Base-by-base conservation (phyloP, 2,113 vertebrate species). In the Podarcis raffonei region DNA sequence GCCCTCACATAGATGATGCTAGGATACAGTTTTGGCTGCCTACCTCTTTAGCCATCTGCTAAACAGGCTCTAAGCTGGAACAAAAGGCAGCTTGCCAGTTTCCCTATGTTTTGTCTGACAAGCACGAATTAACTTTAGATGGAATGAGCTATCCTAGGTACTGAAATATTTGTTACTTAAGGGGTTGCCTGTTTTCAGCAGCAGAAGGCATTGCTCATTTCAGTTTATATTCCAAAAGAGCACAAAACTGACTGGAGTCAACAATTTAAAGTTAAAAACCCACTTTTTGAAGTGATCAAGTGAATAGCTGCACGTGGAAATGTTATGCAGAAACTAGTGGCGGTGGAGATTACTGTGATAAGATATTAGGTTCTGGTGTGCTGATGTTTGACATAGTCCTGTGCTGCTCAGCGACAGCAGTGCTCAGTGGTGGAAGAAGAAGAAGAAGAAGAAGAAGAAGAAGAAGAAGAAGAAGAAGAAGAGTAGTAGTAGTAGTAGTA, bases 21-120 rank as follows among this genome's bases (percentile, higher is more conserved):
- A n/a, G 22, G 78, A 15, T 89, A 59, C 57, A 48, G 16, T 22
- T 84, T 94, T 94, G 88, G 91, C 92, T 91, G 85, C 84, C 59
- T 83, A 37, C 5, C 25, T 32, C 39, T 32, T 0, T 84, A 93
- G 84, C 90, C 92, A 95, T 94, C 93, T 94, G 94, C 75, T 86
- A 86, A 88, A 85, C 81, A 94, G 92, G 88, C 89, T 88, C 89
- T 89, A 23, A 88, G 90, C 89, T 82, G 62, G 86, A 87, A 39
- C 90, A 81, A 59, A 65, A 0, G 20, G 71, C 2, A 0, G 39
- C 71, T 57, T 39, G 84, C 75, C 92, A 87, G 68, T 23, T 42
- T 48, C 78, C 37, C 68, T 71, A 77, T 65, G 81, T 62, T 12
- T 22, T 71, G 35, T 5, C 84, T 0, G 16, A 83, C 87, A 62